Evolutionary conservation across 2,797 vertebrate species (phyloP), one percentile per base, ranked within the genome.

Genomic region (Distichodus sexfasciatus): DNA sequence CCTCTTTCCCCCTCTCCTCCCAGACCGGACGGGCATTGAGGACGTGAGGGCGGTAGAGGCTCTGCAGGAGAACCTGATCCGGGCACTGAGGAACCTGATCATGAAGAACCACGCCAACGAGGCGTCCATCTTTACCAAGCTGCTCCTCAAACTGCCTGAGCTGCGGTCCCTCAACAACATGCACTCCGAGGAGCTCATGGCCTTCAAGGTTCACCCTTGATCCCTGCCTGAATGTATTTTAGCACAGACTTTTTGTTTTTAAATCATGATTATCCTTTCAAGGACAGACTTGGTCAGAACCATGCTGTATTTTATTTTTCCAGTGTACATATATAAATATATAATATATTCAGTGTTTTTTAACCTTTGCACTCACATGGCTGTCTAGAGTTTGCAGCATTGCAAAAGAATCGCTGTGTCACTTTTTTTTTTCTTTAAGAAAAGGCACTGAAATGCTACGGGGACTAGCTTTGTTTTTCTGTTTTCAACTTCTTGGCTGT

Each of bases 161-260:
- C 92, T 99, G 85, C 96, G 96, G 24, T 97, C 96, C 26, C 95
- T 99, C 86, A 99, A 99, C 87, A 99, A 98, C 91, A 92, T 97
- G 94, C 97, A 99, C 91, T 99, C 96, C 33, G 96, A 99, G 88
- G 96, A 98, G 82, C 94, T 99, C 82, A 88, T 99, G 81, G 94
- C 97, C 80, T 99, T 99, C 83, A 96, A 95, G 90, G 96, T 98
- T 85, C 95, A 98, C 81, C 85, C 88, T 0, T 91, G 73, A 91
- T 33, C 31, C 24, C 31, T 44, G 35, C 58, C 78, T 81, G 85
- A 89, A 88, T 90, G 86, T 87, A 88, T 76, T 57, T 31, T 36
- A 84, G 77, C 58, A 80, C 15, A 29, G 5, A 79, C 80, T 82
- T 87, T 62, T 72, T 76, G n/a, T n/a, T n/a, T n/a, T n/a, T n/a